Evolutionary conservation across 2,888 invertebrate genomes (phyloP).

Genomic region (Folsomia manolachei): DNA sequence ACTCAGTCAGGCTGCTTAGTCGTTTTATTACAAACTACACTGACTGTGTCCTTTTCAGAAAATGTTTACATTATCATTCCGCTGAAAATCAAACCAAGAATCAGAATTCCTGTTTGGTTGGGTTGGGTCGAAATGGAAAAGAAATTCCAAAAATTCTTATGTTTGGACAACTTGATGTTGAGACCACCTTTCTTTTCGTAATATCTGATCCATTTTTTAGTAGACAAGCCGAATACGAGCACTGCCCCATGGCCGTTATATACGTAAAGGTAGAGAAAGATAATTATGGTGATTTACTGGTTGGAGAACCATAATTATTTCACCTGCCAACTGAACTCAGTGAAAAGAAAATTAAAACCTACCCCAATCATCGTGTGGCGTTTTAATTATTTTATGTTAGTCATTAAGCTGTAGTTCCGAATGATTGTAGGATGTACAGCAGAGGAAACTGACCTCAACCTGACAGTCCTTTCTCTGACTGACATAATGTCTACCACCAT

Average conservation of each 20-base stretch:
- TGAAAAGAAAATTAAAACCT: conserved; percentile 7
- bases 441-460: not conserved
- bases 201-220: not conserved
- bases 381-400: conserved; percentile 15
- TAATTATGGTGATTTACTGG: not conserved
- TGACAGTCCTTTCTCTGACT: too few species aligned
- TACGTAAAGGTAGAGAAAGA: too few species aligned
- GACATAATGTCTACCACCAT: too few species aligned
- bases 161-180: not conserved
- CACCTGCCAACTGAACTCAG: not conserved
- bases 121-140: not conserved
- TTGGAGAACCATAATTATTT: not conserved
- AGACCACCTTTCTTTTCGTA: not conserved
- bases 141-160: not conserved
- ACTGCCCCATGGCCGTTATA: not conserved
- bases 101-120: too few species aligned
- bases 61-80: too few species aligned
- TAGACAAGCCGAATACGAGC: not conserved
- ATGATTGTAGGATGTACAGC: not conserved
- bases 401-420: too few species aligned
- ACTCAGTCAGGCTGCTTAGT: not conserved
- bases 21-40: too few species aligned
- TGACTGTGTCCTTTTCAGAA: not conserved
- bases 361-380: conserved; percentile 5
- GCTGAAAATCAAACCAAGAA: too few species aligned